phyloP scores from a whole-genome alignment of 2,113 vertebrate genomes.

The Ceuthmochares aereus region DNA sequence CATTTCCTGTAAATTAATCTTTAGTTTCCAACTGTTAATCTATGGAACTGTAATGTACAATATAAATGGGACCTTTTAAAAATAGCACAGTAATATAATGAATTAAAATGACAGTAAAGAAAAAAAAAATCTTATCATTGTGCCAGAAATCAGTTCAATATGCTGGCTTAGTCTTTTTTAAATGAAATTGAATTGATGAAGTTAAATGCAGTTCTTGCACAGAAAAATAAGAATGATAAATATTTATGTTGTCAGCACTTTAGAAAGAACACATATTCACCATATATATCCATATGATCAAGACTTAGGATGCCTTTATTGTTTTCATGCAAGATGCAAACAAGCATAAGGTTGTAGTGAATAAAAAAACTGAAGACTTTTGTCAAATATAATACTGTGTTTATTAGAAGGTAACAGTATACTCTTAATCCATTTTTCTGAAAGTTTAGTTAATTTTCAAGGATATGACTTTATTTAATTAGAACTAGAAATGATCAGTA shows the following conservation, averaged over 20 bases:
- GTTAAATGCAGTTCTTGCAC: conserved; percentile 36
- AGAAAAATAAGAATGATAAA: conserved; percentile 39
- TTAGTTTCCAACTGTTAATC: conserved; percentile 67
- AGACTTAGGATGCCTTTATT: background rate
- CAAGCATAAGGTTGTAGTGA: background rate
- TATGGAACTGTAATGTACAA: conserved; percentile 54
- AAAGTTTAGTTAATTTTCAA: background rate
- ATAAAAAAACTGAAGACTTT: background rate
- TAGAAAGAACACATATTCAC: conserved; percentile 19
- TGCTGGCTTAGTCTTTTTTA: conserved; percentile 70
- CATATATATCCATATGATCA: background rate
- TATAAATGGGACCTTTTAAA: conserved; percentile 71
- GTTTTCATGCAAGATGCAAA: background rate
- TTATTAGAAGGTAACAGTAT: background rate
- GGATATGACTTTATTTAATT: background rate
- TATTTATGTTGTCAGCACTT: conserved; percentile 53
- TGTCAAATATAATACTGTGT: background rate
- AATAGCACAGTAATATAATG: conserved; percentile 60
- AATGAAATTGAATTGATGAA: conserved; percentile 72
- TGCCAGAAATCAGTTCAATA: conserved; percentile 67
- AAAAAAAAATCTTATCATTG: conserved; percentile 45
- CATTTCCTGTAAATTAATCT: conserved; percentile 71
- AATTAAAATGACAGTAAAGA: conserved; percentile 68
- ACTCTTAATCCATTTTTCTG: background rate
- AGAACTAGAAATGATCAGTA: background rate